These are phyloP conservation scores for Nezara viridula DNA, from an alignment of 2,888 invertebrate genomes.

Conservation along the genomic window DNA sequence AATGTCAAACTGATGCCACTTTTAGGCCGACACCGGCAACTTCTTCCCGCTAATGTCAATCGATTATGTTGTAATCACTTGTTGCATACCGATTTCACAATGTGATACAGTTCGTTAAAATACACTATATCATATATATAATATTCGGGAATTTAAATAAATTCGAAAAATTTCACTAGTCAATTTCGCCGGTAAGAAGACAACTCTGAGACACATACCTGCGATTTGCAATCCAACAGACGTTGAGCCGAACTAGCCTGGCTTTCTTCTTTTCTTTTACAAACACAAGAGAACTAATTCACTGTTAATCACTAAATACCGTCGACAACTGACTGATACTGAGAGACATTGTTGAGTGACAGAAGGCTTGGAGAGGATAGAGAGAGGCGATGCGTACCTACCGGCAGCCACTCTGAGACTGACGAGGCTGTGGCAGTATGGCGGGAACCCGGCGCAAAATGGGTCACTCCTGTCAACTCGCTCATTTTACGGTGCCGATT, in stretches of 20 bases:
- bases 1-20: neutral
- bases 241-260: neutral
- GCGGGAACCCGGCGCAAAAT: conserved; percentile 50
- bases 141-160: neutral
- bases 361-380: neutral
- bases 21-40: neutral
- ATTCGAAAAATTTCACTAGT: neutral
- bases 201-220: neutral
- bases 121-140: neutral
- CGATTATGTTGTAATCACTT: conserved; percentile 34
- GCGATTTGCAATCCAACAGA: conserved; percentile 25
- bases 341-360: conserved; percentile 18
- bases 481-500: conserved; percentile 14
- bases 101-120: neutral
- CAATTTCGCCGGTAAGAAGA: neutral
- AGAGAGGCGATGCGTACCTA: neutral
- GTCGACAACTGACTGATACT: neutral
- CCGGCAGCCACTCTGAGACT: conserved; percentile 13
- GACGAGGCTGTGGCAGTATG: conserved; percentile 25
- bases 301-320: conserved; percentile 12
- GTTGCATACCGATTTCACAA: conserved; percentile 23
- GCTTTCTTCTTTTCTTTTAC: neutral
- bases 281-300: conserved; percentile 8
- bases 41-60: conserved; percentile 25
- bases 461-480: conserved; percentile 50